A percentile compares a stretch with the other conserved stretches of the same genome.
Evolutionary conservation across 2,113 vertebrate genomes (phyloP).

Genomic region (Tragelaphus imberbis): DNA sequence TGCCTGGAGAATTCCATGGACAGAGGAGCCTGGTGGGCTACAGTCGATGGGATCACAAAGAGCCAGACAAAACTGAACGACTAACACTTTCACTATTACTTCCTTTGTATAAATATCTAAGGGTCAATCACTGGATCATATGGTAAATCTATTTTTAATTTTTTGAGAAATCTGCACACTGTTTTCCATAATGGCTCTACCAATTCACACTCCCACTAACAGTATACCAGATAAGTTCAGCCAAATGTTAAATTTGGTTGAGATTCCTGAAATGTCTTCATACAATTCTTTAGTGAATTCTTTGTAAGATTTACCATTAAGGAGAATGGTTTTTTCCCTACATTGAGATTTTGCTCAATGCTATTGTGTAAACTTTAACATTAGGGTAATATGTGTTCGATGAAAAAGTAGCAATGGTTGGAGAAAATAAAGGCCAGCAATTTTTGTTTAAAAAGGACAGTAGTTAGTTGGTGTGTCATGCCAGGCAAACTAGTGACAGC

Average conservation of each 20-base stretch:
- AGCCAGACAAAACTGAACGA: accelerated
- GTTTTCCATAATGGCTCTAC: neutral
- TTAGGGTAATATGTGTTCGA: neutral
- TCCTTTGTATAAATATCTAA: neutral
- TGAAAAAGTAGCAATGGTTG: neutral
- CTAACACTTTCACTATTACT: neutral
- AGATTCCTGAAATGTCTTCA: neutral
- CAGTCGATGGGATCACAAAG: neutral
- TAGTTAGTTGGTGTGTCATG: neutral
- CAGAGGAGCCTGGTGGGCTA: neutral
- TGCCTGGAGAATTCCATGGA: neutral
- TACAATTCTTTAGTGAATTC: neutral
- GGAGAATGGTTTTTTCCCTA: neutral
- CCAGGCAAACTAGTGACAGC: neutral
- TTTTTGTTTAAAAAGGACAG: neutral
- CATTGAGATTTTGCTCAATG: neutral
- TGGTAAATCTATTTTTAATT: neutral
- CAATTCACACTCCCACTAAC: neutral
- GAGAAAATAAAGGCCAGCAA: neutral
- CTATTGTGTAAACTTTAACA: neutral
- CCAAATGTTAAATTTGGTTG: neutral
- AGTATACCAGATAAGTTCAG: neutral
- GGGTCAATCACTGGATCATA: neutral
- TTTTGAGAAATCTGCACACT: neutral
- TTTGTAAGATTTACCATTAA: neutral